Evolutionary conservation across 1,140 invertebrate genomes (phyloP), one percentile per base, ranked within the genome.

Genomic region (Atopsyche davidsoni): DNA sequence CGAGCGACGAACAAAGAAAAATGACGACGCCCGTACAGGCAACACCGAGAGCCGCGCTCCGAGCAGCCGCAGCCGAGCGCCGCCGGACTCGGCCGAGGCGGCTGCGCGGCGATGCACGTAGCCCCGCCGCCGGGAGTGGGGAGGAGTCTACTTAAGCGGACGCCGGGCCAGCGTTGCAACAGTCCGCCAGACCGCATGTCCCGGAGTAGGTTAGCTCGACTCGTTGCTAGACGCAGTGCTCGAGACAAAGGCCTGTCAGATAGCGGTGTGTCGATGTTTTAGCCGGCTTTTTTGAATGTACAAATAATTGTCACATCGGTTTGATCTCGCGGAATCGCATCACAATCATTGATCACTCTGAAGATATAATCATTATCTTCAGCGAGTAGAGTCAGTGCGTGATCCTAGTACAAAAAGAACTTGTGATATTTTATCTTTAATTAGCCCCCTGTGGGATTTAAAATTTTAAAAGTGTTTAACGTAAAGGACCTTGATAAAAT

Each of bases 401-500:
- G 62, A 66, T 64, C 59, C 61, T 64, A 74, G 69, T 72, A 72
- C 70, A 73, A 71, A 72, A 46, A 51, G 64, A 68, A 50, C 64
- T 72, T 73, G 71, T 74, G 72, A 74, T 74, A 74, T 72, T 72
- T 70, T 22, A 32, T 36, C 40, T 43, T 46, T 41, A 53, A 46
- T 28, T 63, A 66, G 64, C 39, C 51, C 51, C 63, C 64, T 64
- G 67, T 67, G 65, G 52, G 53, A 63, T 64, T 62, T 59, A 60
- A 64, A 65, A 65, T 62, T 60, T 63, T 62, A 66, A 59, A 72
- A 73, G 70, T 74, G 70, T 71, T 72, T 69, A 70, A 70, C 66
- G 68, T 72, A 70, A 70, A 68, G 66, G 68, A 74, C 71, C 68
- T 69, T 66, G 68, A 73, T 64, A 72, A 72, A 62, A 74, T 74